A percentile compares a stretch with the other conserved stretches of the same genome.
phyloP scores from a whole-genome alignment of 1,140 invertebrate genomes.

The Eriocheir sinensis region DNA sequence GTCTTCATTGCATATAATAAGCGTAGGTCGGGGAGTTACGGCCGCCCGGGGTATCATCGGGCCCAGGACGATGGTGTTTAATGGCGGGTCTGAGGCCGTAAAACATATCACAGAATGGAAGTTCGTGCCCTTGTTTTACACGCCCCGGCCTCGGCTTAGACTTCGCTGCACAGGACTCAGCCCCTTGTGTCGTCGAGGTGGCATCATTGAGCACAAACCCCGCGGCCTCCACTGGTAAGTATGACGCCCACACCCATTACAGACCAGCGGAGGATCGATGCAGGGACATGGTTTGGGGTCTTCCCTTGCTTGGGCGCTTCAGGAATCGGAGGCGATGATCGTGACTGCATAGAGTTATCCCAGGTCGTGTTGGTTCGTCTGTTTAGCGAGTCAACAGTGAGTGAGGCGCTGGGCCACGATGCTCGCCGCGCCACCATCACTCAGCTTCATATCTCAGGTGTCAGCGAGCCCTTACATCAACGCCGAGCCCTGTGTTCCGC shows the following conservation, averaged over 20 bases:
- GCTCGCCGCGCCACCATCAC: not conserved
- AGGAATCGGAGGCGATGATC: constrained; percentile 52
- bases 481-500: constrained; percentile 6
- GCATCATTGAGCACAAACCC: not conserved
- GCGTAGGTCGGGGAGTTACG: constrained; percentile 69
- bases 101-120: constrained; percentile 76
- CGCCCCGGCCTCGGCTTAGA: constrained; percentile 55
- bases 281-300: not conserved
- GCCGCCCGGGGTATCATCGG: constrained; percentile 65
- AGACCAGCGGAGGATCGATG: not conserved
- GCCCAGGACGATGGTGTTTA: constrained; percentile 74
- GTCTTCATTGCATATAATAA: constrained; percentile 78
- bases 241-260: not conserved
- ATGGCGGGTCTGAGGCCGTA: constrained; percentile 72
- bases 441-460: constrained; percentile 50
- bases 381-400: constrained; percentile 59
- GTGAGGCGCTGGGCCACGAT: constrained; percentile 37
- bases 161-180: constrained; percentile 27
- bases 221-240: not conserved
- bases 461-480: constrained; percentile 41
- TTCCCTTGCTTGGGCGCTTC: not conserved
- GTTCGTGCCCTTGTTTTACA: constrained; percentile 74
- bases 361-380: constrained; percentile 62
- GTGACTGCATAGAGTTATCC: constrained; percentile 71
- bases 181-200: not conserved